Percentiles rank a stretch among this genome's conserved stretches.
These are phyloP conservation scores for Sympetrum striolatum DNA, from an alignment of 2,888 invertebrate species.

Conservation along the genomic window DNA sequence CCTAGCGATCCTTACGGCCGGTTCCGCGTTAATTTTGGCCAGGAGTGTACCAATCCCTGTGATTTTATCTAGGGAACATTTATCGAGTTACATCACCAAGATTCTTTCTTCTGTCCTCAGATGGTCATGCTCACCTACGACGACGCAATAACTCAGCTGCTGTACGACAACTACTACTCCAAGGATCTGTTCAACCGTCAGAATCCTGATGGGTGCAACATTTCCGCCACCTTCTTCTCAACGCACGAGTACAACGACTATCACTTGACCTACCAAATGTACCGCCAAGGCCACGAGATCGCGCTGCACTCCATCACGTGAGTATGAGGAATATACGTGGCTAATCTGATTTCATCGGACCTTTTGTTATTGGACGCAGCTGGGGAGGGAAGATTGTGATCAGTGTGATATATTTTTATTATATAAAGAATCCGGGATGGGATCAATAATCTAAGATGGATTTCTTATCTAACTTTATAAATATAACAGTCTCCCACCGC, in stretches of 20 bases:
- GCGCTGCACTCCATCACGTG: constrained; percentile 70
- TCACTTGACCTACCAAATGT: constrained; percentile 66
- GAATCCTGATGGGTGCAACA: constrained; percentile 72
- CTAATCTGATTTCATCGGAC: too few species aligned
- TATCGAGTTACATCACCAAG: not conserved
- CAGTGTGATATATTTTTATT: too few species aligned
- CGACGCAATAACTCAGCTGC: constrained; percentile 67
- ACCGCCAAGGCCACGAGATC: constrained; percentile 69
- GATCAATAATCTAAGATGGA: too few species aligned
- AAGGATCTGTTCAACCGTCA: constrained; percentile 62
- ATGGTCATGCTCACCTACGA: constrained; percentile 73
- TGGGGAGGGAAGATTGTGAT: too few species aligned
- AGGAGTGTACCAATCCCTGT: too few species aligned
- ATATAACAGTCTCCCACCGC: too few species aligned
- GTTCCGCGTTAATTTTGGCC: too few species aligned
- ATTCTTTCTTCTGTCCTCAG: constrained; percentile 59
- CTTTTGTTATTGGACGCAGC: too few species aligned
- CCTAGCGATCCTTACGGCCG: too few species aligned
- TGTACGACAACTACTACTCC: constrained; percentile 64
- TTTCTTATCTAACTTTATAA: too few species aligned
- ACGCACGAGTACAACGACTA: constrained; percentile 79
- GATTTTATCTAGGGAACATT: not conserved
- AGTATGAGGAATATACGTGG: not conserved
- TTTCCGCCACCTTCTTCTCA: constrained; percentile 72
- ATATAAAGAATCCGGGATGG: too few species aligned